phyloP scores from a whole-genome alignment of 2,797 vertebrate genomes.

The Aphelocoma californica region DNA sequence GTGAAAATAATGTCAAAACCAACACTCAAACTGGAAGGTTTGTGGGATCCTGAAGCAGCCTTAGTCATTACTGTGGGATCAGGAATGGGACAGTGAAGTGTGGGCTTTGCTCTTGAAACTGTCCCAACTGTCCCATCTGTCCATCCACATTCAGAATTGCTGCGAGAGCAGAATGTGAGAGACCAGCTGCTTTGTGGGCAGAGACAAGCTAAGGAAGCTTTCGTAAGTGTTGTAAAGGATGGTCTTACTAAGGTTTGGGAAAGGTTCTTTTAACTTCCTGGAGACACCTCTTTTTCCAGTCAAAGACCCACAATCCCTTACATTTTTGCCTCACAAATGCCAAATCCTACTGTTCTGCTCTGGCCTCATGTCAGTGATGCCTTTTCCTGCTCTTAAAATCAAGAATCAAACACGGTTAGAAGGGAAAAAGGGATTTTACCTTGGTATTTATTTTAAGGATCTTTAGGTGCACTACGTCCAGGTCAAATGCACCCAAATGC shows the following conservation, averaged over 20 bases:
- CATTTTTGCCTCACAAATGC: neutral
- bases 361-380: neutral
- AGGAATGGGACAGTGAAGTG: neutral
- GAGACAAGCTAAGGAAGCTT: neutral
- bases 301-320: neutral
- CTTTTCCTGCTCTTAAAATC: no score
- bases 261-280: neutral
- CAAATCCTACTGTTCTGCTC: neutral
- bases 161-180: neutral
- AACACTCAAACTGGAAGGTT: neutral
- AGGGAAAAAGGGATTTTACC: no score
- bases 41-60: neutral
- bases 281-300: neutral
- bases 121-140: neutral
- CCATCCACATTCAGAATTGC: neutral
- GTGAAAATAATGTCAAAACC: neutral
- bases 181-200: neutral
- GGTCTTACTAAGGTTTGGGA: neutral
- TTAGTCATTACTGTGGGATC: neutral
- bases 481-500: no score
- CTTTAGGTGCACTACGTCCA: no score
- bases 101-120: neutral
- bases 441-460: no score
- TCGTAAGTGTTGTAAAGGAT: neutral
- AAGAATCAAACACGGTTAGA: no score